Evolutionary conservation across 2,113 vertebrate species (phyloP).

Genomic region (Sinocyclocheilus rhinocerous): DNA sequence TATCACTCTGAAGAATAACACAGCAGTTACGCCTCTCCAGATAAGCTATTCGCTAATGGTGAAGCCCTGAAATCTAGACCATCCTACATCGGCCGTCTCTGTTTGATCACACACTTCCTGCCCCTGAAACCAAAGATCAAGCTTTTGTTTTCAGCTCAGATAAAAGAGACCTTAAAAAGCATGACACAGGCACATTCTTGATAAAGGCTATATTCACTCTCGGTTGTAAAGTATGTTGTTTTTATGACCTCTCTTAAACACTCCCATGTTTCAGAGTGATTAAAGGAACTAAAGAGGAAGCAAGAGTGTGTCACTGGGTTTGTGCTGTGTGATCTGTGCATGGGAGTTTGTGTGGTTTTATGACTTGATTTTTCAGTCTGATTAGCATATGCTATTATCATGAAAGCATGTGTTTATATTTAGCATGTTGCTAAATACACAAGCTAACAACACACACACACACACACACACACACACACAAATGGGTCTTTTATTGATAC

Average conservation of each 20-base stretch:
- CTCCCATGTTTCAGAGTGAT: conserved; percentile 52
- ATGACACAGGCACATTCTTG: conserved; percentile 11
- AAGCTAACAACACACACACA: background rate
- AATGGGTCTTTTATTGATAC: background rate
- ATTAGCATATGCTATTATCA: background rate
- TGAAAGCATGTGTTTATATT: no score
- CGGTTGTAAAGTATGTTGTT: conserved; percentile 36
- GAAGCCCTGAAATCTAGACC: conserved; percentile 11
- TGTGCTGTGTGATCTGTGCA: background rate
- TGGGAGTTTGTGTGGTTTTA: background rate
- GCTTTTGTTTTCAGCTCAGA: conserved; percentile 21
- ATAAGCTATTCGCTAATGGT: conserved; percentile 20
- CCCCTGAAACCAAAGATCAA: conserved; percentile 22
- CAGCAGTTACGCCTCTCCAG: background rate
- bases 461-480: background rate
- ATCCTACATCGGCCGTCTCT: background rate
- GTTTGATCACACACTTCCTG: background rate
- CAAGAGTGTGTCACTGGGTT: conserved; percentile 1
- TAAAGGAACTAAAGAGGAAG: conserved; percentile 33
- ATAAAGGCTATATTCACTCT: conserved; percentile 37
- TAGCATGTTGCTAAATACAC: no score
- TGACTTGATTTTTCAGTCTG: background rate
- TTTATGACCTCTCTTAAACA: conserved; percentile 54
- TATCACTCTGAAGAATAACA: conserved; percentile 22
- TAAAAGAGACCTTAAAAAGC: conserved; percentile 43